Percentiles rank a stretch among this genome's conserved stretches.
phyloP scores from a whole-genome alignment of 1,140 invertebrate genomes.

The Ceratosolen fusciceps region DNA sequence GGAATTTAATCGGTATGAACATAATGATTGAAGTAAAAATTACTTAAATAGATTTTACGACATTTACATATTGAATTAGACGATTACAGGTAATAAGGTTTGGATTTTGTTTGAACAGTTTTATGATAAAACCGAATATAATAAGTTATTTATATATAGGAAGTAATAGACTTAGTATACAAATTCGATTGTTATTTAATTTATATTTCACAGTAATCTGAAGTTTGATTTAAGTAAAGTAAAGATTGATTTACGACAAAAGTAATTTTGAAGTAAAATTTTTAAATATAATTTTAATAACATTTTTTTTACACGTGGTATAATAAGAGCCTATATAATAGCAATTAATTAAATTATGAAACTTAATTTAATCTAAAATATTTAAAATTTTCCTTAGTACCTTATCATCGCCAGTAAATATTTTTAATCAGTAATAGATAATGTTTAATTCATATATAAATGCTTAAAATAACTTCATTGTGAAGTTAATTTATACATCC shows the following conservation, averaged over 20 bases:
- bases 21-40: slow-evolving; percentile 9
- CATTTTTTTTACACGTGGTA: neutral
- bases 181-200: neutral
- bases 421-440: neutral
- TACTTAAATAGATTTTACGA: slow-evolving; percentile 14
- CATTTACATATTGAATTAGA: slow-evolving; percentile 11
- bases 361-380: neutral
- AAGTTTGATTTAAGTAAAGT: no score
- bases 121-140: neutral
- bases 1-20: slow-evolving; percentile 11
- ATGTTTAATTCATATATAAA: neutral
- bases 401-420: neutral
- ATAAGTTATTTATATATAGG: neutral
- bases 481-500: neutral
- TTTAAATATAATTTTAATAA: neutral
- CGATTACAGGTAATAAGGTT: slow-evolving; percentile 18
- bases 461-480: neutral
- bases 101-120: slow-evolving; percentile 23
- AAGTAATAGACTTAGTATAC: neutral
- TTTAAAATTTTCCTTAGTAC: neutral
- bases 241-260: no score
- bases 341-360: neutral
- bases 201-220: neutral
- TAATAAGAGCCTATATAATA: neutral
- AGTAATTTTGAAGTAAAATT: neutral